Percentiles rank a stretch among this genome's conserved stretches.
Evolutionary conservation across 2,797 vertebrate genomes (phyloP).

Genomic region (Thunnus albacares): DNA sequence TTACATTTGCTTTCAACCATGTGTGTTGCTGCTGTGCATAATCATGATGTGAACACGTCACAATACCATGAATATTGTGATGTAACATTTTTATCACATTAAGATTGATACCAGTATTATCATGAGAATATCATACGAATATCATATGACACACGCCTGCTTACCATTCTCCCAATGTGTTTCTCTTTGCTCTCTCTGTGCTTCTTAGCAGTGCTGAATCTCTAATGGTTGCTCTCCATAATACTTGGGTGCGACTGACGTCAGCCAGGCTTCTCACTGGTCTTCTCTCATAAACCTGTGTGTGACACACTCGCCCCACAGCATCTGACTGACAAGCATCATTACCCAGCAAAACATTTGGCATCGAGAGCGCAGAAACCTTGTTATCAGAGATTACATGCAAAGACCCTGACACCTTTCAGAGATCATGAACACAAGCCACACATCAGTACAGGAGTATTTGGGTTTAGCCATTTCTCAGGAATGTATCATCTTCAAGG

Average conservation of each 20-base stretch:
- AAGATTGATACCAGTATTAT: background rate
- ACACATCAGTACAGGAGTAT: conserved; percentile 23
- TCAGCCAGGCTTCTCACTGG: conserved; percentile 67
- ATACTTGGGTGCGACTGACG: conserved; percentile 81
- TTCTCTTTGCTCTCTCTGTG: conserved; percentile 30
- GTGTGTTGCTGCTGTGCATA: background rate
- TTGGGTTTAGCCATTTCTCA: conserved; percentile 50
- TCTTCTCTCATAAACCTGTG: conserved; percentile 66
- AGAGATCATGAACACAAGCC: conserved; percentile 38
- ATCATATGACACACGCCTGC: background rate
- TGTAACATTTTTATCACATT: conserved; percentile 1
- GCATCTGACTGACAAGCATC: conserved; percentile 55
- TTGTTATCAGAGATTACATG: conserved; percentile 50
- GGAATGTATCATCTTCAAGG: conserved; percentile 49
- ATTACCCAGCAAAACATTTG: conserved; percentile 52
- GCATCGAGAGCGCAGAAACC: conserved; percentile 39
- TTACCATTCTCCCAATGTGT: background rate
- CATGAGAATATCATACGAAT: background rate
- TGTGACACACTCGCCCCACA: conserved; percentile 55
- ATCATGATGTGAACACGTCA: too few relatives aligned
- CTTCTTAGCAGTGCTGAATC: conserved; percentile 57
- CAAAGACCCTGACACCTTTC: conserved; percentile 53
- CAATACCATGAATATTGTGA: background rate
- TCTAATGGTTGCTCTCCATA: conserved; percentile 79
- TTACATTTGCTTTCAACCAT: background rate